Percentiles rank a stretch among this genome's conserved stretches.
These are phyloP conservation scores for Embiotoca jacksoni DNA, from an alignment of 2,113 vertebrate species.

Conservation along the genomic window DNA sequence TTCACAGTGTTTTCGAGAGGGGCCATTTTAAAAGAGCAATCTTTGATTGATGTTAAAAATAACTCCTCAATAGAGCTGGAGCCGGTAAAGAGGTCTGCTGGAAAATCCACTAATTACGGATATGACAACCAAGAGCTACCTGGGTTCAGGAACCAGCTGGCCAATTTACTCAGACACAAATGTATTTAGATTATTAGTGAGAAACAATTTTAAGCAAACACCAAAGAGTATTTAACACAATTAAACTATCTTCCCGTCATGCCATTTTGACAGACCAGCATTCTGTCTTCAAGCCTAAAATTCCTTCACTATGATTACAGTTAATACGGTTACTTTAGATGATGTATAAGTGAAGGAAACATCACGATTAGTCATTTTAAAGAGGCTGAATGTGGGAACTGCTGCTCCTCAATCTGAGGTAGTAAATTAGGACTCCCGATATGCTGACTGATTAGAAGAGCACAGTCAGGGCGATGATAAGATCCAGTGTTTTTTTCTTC, in stretches of 20 bases:
- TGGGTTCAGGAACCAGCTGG: neutral
- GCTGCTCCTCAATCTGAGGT: constrained; percentile 15
- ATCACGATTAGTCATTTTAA: constrained; percentile 47
- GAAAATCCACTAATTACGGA: neutral
- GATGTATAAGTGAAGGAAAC: constrained; percentile 28
- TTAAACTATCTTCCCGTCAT: too few relatives aligned
- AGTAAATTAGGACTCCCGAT: constrained; percentile 44
- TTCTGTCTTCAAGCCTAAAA: neutral
- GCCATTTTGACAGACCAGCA: neutral
- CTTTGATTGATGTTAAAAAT: neutral
- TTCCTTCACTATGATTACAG: neutral
- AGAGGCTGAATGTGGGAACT: constrained; percentile 34
- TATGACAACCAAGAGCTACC: neutral
- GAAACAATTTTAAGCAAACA: neutral
- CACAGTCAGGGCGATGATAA: constrained; percentile 2
- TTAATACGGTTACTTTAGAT: constrained; percentile 3
- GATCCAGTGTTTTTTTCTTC: neutral
- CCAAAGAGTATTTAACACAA: neutral
- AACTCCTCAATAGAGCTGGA: neutral
- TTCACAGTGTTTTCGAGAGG: neutral
- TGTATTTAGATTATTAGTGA: too few relatives aligned
- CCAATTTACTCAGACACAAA: neutral
- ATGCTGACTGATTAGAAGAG: constrained; percentile 48
- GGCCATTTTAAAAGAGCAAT: neutral
- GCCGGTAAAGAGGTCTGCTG: neutral